Evolutionary conservation across 2,113 vertebrate species (phyloP), one percentile per base, ranked within the genome.

Genomic region (western clawed frog (Xenopus tropicalis)): DNA sequence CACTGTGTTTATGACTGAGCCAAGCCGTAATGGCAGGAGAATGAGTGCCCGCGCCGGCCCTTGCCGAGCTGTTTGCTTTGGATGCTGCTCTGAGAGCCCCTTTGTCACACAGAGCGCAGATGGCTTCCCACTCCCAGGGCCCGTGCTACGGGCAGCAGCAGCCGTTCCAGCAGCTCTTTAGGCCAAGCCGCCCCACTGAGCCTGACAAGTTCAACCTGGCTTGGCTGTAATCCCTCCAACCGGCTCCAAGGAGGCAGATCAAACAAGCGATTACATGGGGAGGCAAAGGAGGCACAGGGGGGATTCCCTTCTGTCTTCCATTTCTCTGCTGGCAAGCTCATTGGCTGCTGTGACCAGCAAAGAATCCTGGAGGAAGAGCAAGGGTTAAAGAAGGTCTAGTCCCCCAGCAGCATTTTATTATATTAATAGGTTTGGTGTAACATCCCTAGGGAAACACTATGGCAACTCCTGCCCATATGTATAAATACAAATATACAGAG

Each of bases 41-140:
- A 61, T n/a, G 44, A 14, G 66, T 43, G 57, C 66, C 25, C 42
- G 23, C 42, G 54, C 22, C n/a, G 23, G 64, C n/a, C 20, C 54
- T 14, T 8, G 64, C 43, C 1, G 66, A 42, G 72, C 72, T 75
- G 66, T 75, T 75, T 75, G 72, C 72, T 75, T 75, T 75, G 72
- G 72, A 75, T 20, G 3, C 20, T 1, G 46, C 57, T 68, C 72
- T 69, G 72, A 75, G 58, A 54, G 72, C 69, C 72, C 72, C 72
- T 75, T 75, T 75, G 72, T 75, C 72, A 69, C 72, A 54, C 44
- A 14, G 10, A 22, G 66, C 62, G 72, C 72, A 75, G 72, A 75
- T 69, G 66, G 72, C 72, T 54, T 68, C 58, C 54, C 72, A 69
- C 23, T 62, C 58, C 23, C 65, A 14, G 72, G 57, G 72, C 51